phyloP scores from a whole-genome alignment of 53 echinoderm and acorn worm species.

The Echinarachnius parma region DNA sequence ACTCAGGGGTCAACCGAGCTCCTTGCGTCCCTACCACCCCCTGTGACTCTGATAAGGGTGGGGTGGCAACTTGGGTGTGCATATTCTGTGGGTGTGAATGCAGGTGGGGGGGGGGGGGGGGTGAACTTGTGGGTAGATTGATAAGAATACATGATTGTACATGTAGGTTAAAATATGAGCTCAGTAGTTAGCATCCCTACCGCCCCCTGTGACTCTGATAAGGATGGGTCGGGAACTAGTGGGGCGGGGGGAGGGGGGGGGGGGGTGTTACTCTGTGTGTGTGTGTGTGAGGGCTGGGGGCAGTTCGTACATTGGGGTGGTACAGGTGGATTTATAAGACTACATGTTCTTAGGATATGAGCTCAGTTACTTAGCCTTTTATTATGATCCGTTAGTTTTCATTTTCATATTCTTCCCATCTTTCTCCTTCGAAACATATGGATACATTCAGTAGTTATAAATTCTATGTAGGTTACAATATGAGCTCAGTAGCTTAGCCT shows the following conservation, averaged over 20 bases:
- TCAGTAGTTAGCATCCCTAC: neutral
- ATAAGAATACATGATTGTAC: neutral
- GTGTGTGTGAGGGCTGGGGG: too few relatives aligned
- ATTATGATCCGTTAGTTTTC: too few relatives aligned
- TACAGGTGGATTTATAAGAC: too few relatives aligned
- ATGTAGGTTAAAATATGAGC: neutral
- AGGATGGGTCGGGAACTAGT: neutral
- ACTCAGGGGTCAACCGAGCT: conserved; percentile 24
- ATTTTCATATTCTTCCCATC: too few relatives aligned
- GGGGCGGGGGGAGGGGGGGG: neutral
- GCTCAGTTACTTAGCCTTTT: too few relatives aligned
- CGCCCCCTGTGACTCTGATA: neutral
- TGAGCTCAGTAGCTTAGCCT: too few relatives aligned
- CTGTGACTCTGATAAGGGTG: conserved; percentile 22
- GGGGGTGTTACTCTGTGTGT: neutral
- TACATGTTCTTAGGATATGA: too few relatives aligned
- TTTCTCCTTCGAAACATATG: too few relatives aligned
- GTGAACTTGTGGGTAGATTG: neutral
- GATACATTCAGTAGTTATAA: too few relatives aligned
- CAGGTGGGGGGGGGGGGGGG: neutral
- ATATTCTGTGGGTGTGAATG: neutral
- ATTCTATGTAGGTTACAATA: too few relatives aligned
- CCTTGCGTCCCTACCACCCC: conserved; percentile 26
- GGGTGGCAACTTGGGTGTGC: neutral
- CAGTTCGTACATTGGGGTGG: too few relatives aligned